Evolutionary conservation across 2,888 invertebrate genomes (phyloP).

Genomic region (Crepidodera aurea): DNA sequence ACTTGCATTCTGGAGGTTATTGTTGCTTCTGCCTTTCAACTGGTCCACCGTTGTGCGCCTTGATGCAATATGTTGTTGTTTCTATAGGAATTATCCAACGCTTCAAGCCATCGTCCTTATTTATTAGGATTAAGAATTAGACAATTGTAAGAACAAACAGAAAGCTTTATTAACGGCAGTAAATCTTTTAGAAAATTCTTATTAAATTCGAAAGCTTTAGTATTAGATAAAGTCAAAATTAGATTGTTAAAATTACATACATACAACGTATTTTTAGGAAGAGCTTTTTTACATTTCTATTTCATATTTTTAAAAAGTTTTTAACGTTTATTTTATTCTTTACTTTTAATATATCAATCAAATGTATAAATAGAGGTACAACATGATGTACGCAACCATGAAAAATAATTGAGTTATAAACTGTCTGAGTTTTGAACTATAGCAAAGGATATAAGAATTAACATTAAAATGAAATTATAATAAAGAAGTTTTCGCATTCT

Average conservation of each 20-base stretch:
- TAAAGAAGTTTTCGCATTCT: slow-evolving; percentile 13
- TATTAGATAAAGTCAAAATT: too few relatives aligned
- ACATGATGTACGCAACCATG: too few relatives aligned
- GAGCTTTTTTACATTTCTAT: too few relatives aligned
- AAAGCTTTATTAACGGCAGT: slow-evolving; percentile 2
- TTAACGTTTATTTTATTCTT: too few relatives aligned
- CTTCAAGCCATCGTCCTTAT: background rate
- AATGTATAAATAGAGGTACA: too few relatives aligned
- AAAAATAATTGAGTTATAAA: too few relatives aligned
- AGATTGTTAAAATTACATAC: too few relatives aligned
- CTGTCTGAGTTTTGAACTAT: too few relatives aligned
- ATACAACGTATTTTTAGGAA: too few relatives aligned
- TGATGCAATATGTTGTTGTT: slow-evolving; percentile 1
- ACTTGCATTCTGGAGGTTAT: background rate
- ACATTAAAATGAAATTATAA: slow-evolving; percentile 15
- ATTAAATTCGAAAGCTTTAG: too few relatives aligned
- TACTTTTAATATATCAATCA: too few relatives aligned
- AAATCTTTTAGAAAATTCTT: background rate
- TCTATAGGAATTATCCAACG: background rate
- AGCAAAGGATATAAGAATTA: slow-evolving; percentile 8
- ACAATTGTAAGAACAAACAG: slow-evolving; percentile 4
- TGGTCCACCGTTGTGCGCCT: background rate
- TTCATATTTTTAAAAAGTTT: too few relatives aligned
- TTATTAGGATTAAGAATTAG: slow-evolving; percentile 5
- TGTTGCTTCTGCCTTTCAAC: background rate